Conservation (phyloP, 1,140 invertebrate species). For the Aphaenogaster floridana region DNA sequence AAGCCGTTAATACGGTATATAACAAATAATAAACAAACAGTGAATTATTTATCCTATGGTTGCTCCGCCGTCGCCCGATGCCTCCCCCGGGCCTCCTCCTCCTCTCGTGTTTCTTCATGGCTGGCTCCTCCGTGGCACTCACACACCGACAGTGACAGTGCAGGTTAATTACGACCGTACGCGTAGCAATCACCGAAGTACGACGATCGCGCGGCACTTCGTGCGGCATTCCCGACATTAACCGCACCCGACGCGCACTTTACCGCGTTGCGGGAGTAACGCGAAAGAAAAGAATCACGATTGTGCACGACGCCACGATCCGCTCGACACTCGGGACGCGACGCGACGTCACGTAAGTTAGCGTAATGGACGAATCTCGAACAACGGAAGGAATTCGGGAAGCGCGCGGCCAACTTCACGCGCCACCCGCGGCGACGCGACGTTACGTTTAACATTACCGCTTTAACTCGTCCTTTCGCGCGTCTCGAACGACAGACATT, state of each 20-base stretch:
- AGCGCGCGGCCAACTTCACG: conserved; percentile 18
- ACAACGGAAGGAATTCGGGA: not conserved
- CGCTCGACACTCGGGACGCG: not conserved
- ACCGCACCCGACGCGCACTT: not conserved
- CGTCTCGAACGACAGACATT: not conserved
- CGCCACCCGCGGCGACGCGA: not conserved
- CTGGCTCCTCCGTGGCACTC: not conserved
- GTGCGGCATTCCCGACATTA: not conserved
- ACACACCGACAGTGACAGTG: not conserved
- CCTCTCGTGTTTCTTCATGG: not conserved
- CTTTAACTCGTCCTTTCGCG: not conserved
- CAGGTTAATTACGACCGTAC: not conserved
- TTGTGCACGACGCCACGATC: not conserved
- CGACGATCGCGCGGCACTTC: conserved; percentile 5
- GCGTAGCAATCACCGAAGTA: not conserved
- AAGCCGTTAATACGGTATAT: not conserved
- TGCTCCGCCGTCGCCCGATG: not conserved
- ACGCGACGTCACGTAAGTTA: not conserved
- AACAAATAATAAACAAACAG: not conserved
- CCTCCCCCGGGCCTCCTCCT: too few relatives aligned
- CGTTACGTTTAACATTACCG: not conserved
- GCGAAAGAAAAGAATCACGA: conserved; percentile 19
- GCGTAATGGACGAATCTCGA: conserved; percentile 4
- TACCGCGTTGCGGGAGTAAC: not conserved
- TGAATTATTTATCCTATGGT: not conserved